phyloP scores from a whole-genome alignment of 2,888 invertebrate species.

The Lasioglossum malachurum region DNA sequence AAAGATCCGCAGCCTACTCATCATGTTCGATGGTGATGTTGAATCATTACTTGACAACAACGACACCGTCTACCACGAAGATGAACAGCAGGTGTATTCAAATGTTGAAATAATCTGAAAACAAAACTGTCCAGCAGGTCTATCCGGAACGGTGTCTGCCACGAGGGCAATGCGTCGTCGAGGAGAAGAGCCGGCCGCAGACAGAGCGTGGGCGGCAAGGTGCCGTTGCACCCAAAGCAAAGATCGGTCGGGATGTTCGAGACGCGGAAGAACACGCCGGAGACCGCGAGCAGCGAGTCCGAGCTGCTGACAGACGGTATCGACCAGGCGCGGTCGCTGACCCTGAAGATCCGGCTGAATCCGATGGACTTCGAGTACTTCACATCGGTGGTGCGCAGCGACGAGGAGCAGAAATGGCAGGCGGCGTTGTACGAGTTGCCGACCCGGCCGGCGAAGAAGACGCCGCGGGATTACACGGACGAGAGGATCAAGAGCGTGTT shows the following conservation, averaged over 20 bases:
- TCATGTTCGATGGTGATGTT: too few relatives aligned
- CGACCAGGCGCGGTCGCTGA: slow-evolving; percentile 86
- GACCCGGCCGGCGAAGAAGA: slow-evolving; percentile 84
- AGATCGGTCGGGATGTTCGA: slow-evolving; percentile 48
- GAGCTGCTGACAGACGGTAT: slow-evolving; percentile 83
- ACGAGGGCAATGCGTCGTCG: slow-evolving; percentile 61
- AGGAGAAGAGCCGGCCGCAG: slow-evolving; percentile 51
- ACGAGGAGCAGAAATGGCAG: slow-evolving; percentile 85
- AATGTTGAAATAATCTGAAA: background rate
- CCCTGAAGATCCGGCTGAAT: slow-evolving; percentile 87
- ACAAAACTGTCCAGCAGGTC: slow-evolving; percentile 14
- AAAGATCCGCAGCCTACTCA: too few relatives aligned
- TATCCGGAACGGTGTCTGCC: slow-evolving; percentile 24
- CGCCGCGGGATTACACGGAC: slow-evolving; percentile 86
- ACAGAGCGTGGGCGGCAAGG: slow-evolving; percentile 48
- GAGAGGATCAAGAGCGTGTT: slow-evolving; percentile 86
- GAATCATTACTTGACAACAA: too few relatives aligned
- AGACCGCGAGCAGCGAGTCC: slow-evolving; percentile 80
- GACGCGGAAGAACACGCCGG: slow-evolving; percentile 52
- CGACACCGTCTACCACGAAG: too few relatives aligned
- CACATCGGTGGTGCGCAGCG: slow-evolving; percentile 85
- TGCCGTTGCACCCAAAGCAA: slow-evolving; percentile 49
- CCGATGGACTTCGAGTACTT: slow-evolving; percentile 88
- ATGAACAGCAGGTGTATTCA: too few relatives aligned
- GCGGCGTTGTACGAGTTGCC: slow-evolving; percentile 83